Evolutionary conservation across 92 coral and sea anemone genomes (phyloP), one percentile per base, ranked within the genome.

Genomic region (Galaxea fascicularis): DNA sequence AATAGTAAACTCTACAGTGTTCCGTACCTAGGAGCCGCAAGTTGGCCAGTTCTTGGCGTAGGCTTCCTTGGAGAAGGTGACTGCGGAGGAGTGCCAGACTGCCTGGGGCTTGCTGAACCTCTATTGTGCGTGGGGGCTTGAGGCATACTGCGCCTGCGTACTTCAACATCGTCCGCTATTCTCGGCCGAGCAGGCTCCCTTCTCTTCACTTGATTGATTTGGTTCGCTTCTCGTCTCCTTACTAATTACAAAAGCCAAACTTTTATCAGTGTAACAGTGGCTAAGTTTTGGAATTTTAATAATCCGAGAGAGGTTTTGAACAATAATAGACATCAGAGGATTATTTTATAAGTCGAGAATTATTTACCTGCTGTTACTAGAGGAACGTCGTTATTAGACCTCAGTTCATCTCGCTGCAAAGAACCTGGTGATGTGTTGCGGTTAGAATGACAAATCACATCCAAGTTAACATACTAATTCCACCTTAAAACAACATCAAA

Each of bases 1-100:
- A n/a, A 52, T 1, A 58, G 9, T 17, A n/a, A 54, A 60, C 24
- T 4, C 28, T 28, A 35, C 47, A 47, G n/a, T 45, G 14, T 16
- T 65, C 24, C 57, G 24, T 77, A 94, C 98, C 98, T 92, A 44
- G 98, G 95, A 29, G 93, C 90, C 25, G 91, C 95, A 39, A 94
- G 90, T 79, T 92, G 93, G 26, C 98, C 92, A 31, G 91, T 93
- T 62, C 98, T 89, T 31, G 98, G 95, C 12, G 91, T 84, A 52
- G 92, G 91, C 53, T 68, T 68, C 77, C 77, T 71, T 22, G 77
- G 77, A 21, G 66, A 41, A 6, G 77, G 77, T 31, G 76, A 28
- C 44, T 51, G 74, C 4, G 84, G 84, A 13, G 76, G 76, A 0
- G 84, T 79, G 75, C 47, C 65, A 1, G 75, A 56, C 27, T 71